Evolutionary conservation across 2,797 vertebrate genomes (phyloP).

Genomic region (Esox masquinongy): DNA sequence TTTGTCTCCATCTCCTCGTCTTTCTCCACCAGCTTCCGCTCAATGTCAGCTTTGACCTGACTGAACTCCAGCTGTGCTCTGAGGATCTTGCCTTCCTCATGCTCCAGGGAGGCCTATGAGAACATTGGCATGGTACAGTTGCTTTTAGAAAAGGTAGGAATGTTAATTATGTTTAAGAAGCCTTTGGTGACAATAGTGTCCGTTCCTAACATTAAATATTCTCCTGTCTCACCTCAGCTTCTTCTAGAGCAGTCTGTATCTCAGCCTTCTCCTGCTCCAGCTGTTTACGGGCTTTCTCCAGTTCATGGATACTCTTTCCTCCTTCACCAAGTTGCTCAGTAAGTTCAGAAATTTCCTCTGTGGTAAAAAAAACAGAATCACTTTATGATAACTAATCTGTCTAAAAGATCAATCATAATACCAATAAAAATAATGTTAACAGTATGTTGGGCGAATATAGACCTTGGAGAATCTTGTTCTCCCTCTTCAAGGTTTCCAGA

Average conservation of each 20-base stretch:
- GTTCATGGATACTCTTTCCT: slow-evolving; percentile 82
- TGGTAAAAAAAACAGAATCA: not conserved
- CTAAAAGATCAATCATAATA: not conserved
- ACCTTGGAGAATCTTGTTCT: slow-evolving; percentile 86
- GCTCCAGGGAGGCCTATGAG: slow-evolving; percentile 81
- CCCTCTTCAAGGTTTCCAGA: slow-evolving; percentile 84
- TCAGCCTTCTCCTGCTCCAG: slow-evolving; percentile 84
- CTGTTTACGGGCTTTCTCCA: slow-evolving; percentile 85
- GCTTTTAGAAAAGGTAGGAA: no score
- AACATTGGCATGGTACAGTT: not conserved
- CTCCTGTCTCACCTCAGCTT: slow-evolving; percentile 78
- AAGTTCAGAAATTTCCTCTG: slow-evolving; percentile 87
- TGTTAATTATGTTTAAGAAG: not conserved
- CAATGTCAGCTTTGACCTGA: slow-evolving; percentile 85
- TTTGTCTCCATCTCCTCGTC: slow-evolving; percentile 89
- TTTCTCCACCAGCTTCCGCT: slow-evolving; percentile 84
- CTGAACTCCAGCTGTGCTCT: slow-evolving; percentile 84
- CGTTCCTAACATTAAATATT: not conserved
- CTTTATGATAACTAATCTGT: not conserved
- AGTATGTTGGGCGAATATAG: not conserved
- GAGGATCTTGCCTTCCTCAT: slow-evolving; percentile 87
- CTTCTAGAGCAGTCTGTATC: slow-evolving; percentile 82
- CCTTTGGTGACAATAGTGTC: not conserved
- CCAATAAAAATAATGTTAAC: no score
- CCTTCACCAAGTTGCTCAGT: slow-evolving; percentile 85